phyloP scores from a whole-genome alignment of 30 jellyfish, hydroid and myxozoan genomes.

The Sanderia malayensis region DNA sequence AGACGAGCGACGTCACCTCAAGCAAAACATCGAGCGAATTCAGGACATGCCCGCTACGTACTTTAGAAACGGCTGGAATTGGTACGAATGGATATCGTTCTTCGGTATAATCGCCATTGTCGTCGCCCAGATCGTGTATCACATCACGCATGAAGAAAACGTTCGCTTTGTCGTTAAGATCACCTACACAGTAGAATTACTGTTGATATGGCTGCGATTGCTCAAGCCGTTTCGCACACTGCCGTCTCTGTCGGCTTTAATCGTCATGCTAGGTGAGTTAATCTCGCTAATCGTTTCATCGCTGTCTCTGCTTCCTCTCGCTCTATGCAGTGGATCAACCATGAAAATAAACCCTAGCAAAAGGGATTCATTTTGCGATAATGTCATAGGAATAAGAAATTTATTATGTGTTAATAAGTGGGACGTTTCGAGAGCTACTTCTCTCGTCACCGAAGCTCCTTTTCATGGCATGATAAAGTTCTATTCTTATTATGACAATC shows the following conservation, averaged over 20 bases:
- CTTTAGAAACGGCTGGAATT: constrained; percentile 31
- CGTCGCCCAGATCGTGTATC: constrained; percentile 5
- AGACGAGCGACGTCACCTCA: constrained; percentile 49
- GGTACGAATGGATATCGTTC: constrained; percentile 46
- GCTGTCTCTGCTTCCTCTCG: no score
- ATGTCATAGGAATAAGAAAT: no score
- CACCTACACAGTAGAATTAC: constrained; percentile 10
- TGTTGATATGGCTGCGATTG: constrained; percentile 44
- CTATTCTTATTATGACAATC: no score
- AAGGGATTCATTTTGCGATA: no score
- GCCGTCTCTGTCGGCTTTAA: constrained; percentile 39
- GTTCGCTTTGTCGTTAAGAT: background rate
- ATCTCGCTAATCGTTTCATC: no score
- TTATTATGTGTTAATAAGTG: no score
- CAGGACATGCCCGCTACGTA: constrained; percentile 15
- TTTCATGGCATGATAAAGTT: no score
- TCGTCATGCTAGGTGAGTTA: constrained; percentile 56
- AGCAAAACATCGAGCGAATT: constrained; percentile 24
- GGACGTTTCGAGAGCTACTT: no score
- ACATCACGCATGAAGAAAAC: constrained; percentile 1
- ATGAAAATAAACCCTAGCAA: no score
- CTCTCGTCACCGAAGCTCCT: no score
- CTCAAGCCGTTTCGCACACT: constrained; percentile 34
- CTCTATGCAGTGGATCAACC: no score
- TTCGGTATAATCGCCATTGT: constrained; percentile 20